phyloP scores from a whole-genome alignment of 2,888 invertebrate species.

The Diarsia brunnea region DNA sequence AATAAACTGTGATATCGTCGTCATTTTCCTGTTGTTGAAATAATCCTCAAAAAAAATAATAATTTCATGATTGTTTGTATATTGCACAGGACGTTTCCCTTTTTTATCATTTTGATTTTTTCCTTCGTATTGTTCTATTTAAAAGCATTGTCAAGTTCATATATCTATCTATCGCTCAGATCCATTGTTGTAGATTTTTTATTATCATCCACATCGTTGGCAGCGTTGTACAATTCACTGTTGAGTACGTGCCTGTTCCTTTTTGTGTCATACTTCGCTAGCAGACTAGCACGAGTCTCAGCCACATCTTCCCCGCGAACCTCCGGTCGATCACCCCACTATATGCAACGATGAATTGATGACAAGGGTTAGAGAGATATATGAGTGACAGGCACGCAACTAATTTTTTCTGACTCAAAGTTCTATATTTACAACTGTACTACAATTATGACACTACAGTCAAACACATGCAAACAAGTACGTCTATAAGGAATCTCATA shows the following conservation, averaged over 20 bases:
- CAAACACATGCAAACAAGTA: conserved; percentile 15
- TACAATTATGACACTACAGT: conserved; percentile 39
- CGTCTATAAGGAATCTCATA: conserved; percentile 43
- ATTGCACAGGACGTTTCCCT: background rate
- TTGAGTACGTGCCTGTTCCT: background rate
- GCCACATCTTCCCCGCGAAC: background rate
- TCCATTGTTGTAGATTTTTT: background rate
- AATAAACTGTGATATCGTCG: accelerated
- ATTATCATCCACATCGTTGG: background rate
- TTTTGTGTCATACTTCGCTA: background rate
- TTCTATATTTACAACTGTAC: background rate
- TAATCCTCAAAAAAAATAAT: too few species aligned
- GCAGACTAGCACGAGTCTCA: background rate
- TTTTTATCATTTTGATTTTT: background rate
- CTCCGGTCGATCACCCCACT: background rate
- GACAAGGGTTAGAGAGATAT: background rate
- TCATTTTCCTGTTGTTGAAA: background rate
- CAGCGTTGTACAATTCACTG: background rate
- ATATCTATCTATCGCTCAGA: background rate
- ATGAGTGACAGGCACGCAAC: conserved; percentile 3
- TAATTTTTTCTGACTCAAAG: background rate
- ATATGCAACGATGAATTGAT: background rate
- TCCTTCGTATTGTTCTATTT: background rate
- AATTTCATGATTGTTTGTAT: background rate
- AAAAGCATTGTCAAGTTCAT: conserved; percentile 14